A percentile compares a stretch with the other conserved stretches of the same genome.
phyloP scores from a whole-genome alignment of 1,140 invertebrate species.

The Neelides sp. region DNA sequence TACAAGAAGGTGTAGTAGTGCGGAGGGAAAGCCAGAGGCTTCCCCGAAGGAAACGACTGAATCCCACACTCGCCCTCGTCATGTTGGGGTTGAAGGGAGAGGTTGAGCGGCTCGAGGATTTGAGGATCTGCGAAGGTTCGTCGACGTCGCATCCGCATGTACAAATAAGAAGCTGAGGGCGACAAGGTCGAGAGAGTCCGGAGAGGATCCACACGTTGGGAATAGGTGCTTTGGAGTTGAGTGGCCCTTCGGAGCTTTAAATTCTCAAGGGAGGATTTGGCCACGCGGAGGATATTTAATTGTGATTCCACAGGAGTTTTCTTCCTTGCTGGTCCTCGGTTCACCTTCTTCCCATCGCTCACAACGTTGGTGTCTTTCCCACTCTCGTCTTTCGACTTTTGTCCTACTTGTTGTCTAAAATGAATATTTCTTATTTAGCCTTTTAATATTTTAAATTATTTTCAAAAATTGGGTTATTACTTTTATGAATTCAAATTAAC shows the following conservation, averaged over 20 bases:
- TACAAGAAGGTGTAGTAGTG: too few relatives aligned
- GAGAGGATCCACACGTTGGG: slow-evolving; percentile 6
- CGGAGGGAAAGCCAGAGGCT: too few relatives aligned
- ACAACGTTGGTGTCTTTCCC: slow-evolving; percentile 1
- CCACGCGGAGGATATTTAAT: neutral
- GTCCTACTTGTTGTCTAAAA: slow-evolving; percentile 23
- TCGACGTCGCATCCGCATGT: slow-evolving; percentile 12
- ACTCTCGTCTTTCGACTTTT: slow-evolving; percentile 15
- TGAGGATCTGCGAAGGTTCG: slow-evolving; percentile 25
- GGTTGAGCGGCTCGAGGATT: too few relatives aligned
- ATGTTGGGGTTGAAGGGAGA: too few relatives aligned
- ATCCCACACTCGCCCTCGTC: too few relatives aligned
- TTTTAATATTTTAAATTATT: too few relatives aligned
- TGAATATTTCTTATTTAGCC: neutral
- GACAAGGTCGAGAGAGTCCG: too few relatives aligned
- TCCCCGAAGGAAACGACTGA: too few relatives aligned
- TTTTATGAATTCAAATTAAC: too few relatives aligned
- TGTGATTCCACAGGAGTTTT: neutral
- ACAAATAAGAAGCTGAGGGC: slow-evolving; percentile 13
- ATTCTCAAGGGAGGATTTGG: neutral
- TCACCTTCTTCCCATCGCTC: slow-evolving; percentile 2
- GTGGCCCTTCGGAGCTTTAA: neutral
- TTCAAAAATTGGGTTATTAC: too few relatives aligned
- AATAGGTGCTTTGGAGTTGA: neutral
- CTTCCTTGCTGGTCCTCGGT: neutral